These are phyloP conservation scores for Nemopilema nomurai DNA, from an alignment of 30 jellyfish, hydroid and myxozoan species.

Conservation along the genomic window DNA sequence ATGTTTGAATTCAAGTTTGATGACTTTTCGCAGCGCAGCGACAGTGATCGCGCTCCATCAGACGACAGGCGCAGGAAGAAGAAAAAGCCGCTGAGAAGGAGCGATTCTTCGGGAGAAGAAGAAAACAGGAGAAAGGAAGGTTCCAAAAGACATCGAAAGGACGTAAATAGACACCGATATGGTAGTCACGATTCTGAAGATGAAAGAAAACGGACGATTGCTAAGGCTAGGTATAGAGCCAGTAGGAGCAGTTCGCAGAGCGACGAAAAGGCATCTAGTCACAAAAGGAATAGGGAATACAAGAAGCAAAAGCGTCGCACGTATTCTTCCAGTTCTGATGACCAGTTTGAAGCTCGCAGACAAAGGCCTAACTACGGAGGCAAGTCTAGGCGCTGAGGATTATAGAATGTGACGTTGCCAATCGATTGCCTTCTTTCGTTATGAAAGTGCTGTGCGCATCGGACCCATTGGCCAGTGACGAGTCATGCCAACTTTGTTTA, in stretches of 20 bases:
- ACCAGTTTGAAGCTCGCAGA: neutral
- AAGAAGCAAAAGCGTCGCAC: neutral
- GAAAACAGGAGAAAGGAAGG: neutral
- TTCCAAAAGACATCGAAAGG: neutral
- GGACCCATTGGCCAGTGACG: too few species aligned
- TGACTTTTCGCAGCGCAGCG: neutral
- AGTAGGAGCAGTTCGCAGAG: neutral
- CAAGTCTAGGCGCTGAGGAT: neutral
- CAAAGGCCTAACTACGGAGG: neutral
- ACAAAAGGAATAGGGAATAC: neutral
- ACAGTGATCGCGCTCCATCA: neutral
- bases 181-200: neutral
- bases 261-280: neutral
- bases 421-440: too few species aligned
- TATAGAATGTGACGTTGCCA: neutral
- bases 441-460: too few species aligned
- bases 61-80: neutral
- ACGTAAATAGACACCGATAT: neutral
- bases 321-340: neutral
- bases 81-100: neutral
- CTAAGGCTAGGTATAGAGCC: neutral
- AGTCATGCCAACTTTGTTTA: too few species aligned
- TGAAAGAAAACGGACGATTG: neutral
- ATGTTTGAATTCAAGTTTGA: neutral
- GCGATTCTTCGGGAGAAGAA: neutral